Conservation (phyloP, 2,888 invertebrate genomes). For the Caenorhabditis sp. region DNA sequence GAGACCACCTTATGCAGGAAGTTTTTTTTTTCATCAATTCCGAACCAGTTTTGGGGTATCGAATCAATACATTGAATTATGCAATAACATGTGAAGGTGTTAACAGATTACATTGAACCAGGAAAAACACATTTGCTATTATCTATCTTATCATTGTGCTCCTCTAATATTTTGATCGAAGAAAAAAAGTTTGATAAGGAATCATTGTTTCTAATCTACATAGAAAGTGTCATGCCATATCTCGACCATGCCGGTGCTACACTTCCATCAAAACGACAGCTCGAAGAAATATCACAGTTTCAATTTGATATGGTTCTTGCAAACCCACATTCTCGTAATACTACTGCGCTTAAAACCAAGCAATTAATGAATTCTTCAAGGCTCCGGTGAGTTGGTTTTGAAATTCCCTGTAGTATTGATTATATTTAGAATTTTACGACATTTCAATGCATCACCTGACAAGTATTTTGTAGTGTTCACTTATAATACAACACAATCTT, state of each 20-base stretch:
- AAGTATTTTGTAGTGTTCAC: constrained; percentile 91
- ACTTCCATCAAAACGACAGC: constrained; percentile 39
- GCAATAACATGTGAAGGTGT: too few relatives aligned
- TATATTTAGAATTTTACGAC: constrained; percentile 79
- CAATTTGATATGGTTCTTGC: constrained; percentile 74
- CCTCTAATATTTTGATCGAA: neutral
- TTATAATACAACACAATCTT: constrained; percentile 86
- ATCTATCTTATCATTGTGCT: neutral
- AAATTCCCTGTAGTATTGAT: neutral
- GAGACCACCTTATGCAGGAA: too few relatives aligned
- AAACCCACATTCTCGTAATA: constrained; percentile 85
- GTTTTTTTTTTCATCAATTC: too few relatives aligned
- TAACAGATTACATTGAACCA: too few relatives aligned
- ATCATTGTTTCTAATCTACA: neutral
- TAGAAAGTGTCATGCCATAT: constrained; percentile 41
- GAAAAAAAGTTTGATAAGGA: neutral
- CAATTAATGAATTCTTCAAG: constrained; percentile 80
- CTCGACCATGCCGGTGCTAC: constrained; percentile 57
- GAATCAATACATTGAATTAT: too few relatives aligned
- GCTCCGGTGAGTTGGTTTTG: constrained; percentile 25
- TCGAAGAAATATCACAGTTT: constrained; percentile 37
- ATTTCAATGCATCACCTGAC: constrained; percentile 83
- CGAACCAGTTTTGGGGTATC: too few relatives aligned
- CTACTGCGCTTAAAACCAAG: constrained; percentile 82
- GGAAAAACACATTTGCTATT: too few relatives aligned